Evolutionary conservation across 1,140 invertebrate genomes (phyloP).

Genomic region (Drosophila melanica): DNA sequence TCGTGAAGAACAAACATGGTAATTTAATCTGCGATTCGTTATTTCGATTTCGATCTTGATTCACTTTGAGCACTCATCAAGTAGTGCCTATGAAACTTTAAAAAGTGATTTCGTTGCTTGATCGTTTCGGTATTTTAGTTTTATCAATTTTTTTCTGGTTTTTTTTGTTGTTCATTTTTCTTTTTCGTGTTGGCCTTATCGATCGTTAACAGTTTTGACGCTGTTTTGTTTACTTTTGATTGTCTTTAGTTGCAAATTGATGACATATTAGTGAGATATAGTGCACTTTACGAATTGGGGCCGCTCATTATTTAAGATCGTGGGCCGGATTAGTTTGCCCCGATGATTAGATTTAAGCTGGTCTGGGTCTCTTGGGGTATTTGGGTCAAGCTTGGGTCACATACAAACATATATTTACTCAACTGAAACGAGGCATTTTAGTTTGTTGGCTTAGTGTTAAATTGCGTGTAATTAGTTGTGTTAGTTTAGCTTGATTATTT

Average conservation of each 20-base stretch:
- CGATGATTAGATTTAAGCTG: constrained; percentile 16
- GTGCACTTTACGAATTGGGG: constrained; percentile 26
- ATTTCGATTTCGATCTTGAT: constrained; percentile 65
- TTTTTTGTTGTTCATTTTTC: constrained; percentile 9
- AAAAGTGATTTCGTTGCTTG: constrained; percentile 63
- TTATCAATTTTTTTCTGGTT: background rate
- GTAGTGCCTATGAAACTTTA: constrained; percentile 69
- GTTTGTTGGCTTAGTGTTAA: constrained; percentile 22
- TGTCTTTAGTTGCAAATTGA: constrained; percentile 78
- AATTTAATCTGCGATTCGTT: constrained; percentile 69
- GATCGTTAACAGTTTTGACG: constrained; percentile 68
- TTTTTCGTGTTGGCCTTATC: constrained; percentile 8
- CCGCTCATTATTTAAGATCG: constrained; percentile 43
- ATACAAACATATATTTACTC: background rate
- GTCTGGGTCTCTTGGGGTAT: background rate
- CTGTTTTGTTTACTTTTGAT: constrained; percentile 67
- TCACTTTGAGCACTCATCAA: constrained; percentile 79
- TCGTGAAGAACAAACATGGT: constrained; percentile 61
- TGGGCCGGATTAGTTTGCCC: constrained; percentile 9
- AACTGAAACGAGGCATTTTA: constrained; percentile 6
- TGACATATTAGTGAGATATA: constrained; percentile 70
- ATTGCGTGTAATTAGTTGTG: constrained; percentile 30
- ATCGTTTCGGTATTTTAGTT: constrained; percentile 46
- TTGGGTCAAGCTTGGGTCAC: constrained; percentile 16
- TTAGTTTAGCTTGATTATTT: background rate